phyloP scores from a whole-genome alignment of 2,888 invertebrate genomes.

The Chalcis sispes region DNA sequence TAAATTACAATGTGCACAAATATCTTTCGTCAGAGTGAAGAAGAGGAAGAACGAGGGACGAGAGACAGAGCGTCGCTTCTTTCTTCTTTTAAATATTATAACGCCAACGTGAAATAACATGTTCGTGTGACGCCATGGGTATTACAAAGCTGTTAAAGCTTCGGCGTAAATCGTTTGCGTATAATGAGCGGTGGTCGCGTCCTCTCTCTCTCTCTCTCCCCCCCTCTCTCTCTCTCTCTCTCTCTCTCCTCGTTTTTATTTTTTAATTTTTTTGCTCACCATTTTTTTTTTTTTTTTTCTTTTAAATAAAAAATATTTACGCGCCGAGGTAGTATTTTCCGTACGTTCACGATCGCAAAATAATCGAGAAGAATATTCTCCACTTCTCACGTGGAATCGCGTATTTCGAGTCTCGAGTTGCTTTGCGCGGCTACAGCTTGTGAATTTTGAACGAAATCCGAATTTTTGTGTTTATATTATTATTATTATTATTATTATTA shows the following conservation, averaged over 20 bases:
- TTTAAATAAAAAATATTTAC: background rate
- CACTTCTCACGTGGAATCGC: background rate
- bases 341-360: constrained; percentile 23
- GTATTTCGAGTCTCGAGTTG: constrained; percentile 4
- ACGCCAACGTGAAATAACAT: constrained; percentile 1
- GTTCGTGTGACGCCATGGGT: constrained; percentile 25
- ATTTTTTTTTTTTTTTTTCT: no score
- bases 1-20: constrained; percentile 57
- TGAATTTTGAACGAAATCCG: no score
- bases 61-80: background rate
- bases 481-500: no score
- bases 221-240: no score
- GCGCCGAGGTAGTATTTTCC: constrained; percentile 17
- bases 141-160: constrained; percentile 40
- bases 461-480: no score
- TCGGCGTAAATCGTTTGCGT: constrained; percentile 37
- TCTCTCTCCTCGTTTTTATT: no score
- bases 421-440: no score
- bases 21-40: constrained; percentile 34
- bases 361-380: constrained; percentile 24
- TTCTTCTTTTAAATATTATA: constrained; percentile 29
- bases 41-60: no score
- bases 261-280: no score
- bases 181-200: constrained; percentile 40
- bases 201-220: no score